These are phyloP conservation scores for Clostera curtula DNA, from an alignment of 2,888 invertebrate species.

Conservation along the genomic window DNA sequence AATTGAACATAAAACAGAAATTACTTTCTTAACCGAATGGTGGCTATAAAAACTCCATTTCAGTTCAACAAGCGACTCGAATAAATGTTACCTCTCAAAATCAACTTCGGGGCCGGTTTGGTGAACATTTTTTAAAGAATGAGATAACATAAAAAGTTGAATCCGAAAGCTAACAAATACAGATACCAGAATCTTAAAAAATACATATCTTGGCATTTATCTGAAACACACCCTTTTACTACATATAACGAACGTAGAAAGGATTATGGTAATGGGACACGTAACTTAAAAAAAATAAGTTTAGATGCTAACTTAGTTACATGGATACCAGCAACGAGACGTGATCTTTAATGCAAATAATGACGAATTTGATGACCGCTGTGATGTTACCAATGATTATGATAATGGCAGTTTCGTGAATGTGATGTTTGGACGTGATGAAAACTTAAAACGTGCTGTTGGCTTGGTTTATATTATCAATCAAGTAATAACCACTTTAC, in stretches of 20 bases:
- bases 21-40: conserved; percentile 11
- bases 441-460: conserved; percentile 25
- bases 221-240: conserved; percentile 30
- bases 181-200: conserved; percentile 27
- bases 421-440: conserved; percentile 23
- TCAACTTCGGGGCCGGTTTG: background rate
- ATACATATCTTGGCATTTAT: conserved; percentile 25
- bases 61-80: conserved; percentile 9
- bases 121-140: too few species aligned
- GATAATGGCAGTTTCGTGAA: conserved; percentile 25
- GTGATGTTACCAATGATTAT: conserved; percentile 21
- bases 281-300: conserved; percentile 29
- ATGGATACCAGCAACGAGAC: conserved; percentile 28
- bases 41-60: conserved; percentile 11
- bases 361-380: conserved; percentile 26
- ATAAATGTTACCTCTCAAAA: background rate
- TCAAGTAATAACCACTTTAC: conserved; percentile 12
- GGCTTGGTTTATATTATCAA: conserved; percentile 10
- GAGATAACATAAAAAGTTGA: conserved; percentile 7
- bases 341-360: conserved; percentile 32
- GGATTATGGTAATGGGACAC: conserved; percentile 25
- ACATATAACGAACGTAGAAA: conserved; percentile 20
- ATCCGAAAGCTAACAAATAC: conserved; percentile 25
- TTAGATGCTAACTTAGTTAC: conserved; percentile 21
- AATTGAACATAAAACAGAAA: conserved; percentile 16